These are phyloP conservation scores for Heliconius melpomene DNA, from an alignment of 1,140 invertebrate species.

Conservation along the genomic window DNA sequence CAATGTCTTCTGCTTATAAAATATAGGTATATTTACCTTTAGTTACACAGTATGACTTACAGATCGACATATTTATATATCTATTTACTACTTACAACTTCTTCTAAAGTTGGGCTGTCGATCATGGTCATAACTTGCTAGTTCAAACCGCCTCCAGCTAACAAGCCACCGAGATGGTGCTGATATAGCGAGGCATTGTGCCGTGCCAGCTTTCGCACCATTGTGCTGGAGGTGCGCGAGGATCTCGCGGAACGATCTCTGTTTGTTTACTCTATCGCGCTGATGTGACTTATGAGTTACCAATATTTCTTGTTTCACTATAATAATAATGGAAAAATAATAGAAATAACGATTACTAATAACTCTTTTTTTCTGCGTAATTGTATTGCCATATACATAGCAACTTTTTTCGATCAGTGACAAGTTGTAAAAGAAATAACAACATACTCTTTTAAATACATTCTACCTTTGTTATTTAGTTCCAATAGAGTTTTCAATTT, in stretches of 20 bases:
- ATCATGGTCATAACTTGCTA: conserved; percentile 56
- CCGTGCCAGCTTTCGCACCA: conserved; percentile 76
- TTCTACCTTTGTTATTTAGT: no score
- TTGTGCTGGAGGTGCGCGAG: conserved; percentile 66
- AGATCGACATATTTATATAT: background rate
- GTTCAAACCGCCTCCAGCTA: conserved; percentile 68
- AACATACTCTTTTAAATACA: no score
- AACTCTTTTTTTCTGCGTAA: conserved; percentile 2
- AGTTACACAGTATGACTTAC: no score
- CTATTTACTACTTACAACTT: background rate
- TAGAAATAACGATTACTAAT: background rate
- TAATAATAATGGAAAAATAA: background rate
- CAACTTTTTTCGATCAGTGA: no score
- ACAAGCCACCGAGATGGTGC: conserved; percentile 71
- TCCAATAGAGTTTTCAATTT: no score
- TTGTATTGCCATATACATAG: no score
- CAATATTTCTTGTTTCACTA: background rate
- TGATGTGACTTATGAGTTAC: conserved; percentile 35
- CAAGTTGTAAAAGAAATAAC: no score
- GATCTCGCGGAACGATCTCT: conserved; percentile 64
- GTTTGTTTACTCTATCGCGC: conserved; percentile 69
- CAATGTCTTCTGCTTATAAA: no score
- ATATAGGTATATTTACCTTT: no score
- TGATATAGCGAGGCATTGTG: conserved; percentile 73
- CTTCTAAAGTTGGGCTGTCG: conserved; percentile 43